Evolutionary conservation across 1,140 invertebrate genomes (phyloP), one percentile per base, ranked within the genome.

Genomic region (Ooceraea biroi): DNA sequence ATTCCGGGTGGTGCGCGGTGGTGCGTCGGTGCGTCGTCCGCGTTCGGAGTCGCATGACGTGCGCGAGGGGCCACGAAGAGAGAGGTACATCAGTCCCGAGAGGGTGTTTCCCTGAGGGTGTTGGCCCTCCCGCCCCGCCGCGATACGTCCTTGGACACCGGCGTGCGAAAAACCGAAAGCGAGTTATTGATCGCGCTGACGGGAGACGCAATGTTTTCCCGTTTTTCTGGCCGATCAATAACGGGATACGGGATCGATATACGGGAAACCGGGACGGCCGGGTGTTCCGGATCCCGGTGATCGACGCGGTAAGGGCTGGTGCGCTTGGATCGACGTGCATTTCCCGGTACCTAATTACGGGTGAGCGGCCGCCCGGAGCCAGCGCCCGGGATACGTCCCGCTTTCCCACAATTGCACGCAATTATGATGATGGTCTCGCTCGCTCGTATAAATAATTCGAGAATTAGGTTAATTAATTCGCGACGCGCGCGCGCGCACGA

Each of bases 121-220:
- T n/a, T n/a, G 69, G 76, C 57, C 57, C 30, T 36, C 73, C 41
- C 50, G 22, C 48, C 17, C 14, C 11, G 19, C 3, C 12, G 50
- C 36, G 63, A 68, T 48, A 1, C 48, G 65, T 27, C 82, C 73
- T 65, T 73, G 65, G 41, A 74, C n/a, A n/a, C 41, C 30, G 11
- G 60, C 44, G 41, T 58, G 68, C 78, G 82, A 87, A 83, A 87
- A 87, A 87, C 85, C 76, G 68, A 87, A 87, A 82, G 85, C n/a
- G 36, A 61, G 25, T 61, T 88, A 88, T 88, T 80, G 86, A 88
- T 88, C 73, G 17, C n/a, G 69, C 65, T 60, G 25, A 27, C 58
- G 52, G 57, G 60, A 12, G 25, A 12, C 48, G 69, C 50, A 41
- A 60, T 61, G 36, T 83, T 77, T 77, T 78, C 44, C 30, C 71